Evolutionary conservation across 2,113 vertebrate species (phyloP), one percentile per base, ranked within the genome.

Genomic region (Lota lota): DNA sequence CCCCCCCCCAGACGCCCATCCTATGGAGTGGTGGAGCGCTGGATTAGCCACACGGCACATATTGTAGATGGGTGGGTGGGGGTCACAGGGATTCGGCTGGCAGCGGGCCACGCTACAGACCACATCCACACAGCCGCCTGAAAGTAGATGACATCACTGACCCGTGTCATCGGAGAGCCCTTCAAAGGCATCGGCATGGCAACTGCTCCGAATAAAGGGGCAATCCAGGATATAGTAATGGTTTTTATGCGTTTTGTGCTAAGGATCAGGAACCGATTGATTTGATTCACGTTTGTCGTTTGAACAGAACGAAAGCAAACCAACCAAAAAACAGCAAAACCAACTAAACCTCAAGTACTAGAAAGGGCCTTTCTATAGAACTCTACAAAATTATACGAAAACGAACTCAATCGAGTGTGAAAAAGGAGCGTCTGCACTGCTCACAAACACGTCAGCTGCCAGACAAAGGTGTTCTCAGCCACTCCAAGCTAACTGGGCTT

Each of bases 61-160:
- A 77, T 63, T 77, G 79, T 64, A 76, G 75, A 64, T 72, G 69
- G 28, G 28, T 3, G n/a, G 61, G 75, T 63, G 47, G 72, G 77
- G 88, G 88, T 87, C 86, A 86, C 78, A 75, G 80, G 74, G 84
- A 88, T 82, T 90, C 83, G 69, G 74, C 79, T 78, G 81, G 76
- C 78, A 88, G 78, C 70, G 14, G 77, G 85, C 80, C 83, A 79
- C 75, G 78, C 85, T 79, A 79, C 78, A 82, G 85, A 87, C 76
- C 72, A 72, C 83, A 81, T 85, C 79, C 81, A 76, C 76, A 74
- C 67, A 80, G 83, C 20, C 33, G 75, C 86, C 79, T 78, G 83
- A 85, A 87, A 87, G 79, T 74, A 65, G 74, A 84, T 88, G 84
- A 87, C 87, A 88, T 88, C 87, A 90, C 79, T 77, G 69, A 70